phyloP scores from a whole-genome alignment of 2,797 vertebrate genomes.

The Choloepus didactylus region DNA sequence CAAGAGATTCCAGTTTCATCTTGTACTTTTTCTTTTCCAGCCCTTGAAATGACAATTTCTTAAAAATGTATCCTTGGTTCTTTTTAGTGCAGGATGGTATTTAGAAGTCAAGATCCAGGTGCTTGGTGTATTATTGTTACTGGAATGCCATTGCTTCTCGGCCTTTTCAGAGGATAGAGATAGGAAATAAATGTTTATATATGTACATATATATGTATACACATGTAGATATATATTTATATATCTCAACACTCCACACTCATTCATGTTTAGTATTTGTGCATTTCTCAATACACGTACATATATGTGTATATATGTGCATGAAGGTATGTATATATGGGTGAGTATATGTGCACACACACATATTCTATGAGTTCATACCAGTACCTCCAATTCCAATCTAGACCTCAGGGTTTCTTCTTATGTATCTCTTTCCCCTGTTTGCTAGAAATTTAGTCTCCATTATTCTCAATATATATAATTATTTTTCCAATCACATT shows the following conservation, averaged over 20 bases:
- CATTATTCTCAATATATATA: background rate
- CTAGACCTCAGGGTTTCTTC: background rate
- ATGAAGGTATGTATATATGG: background rate
- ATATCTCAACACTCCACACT: background rate
- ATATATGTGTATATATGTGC: background rate
- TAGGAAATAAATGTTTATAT: background rate
- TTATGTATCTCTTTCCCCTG: background rate
- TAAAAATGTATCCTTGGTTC: background rate
- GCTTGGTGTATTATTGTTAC: background rate
- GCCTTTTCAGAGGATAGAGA: background rate
- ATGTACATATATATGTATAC: background rate
- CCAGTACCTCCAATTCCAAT: background rate
- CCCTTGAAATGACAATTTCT: background rate
- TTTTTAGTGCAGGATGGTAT: background rate
- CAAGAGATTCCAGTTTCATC: background rate
- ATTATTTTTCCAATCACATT: background rate
- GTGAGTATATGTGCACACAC: background rate
- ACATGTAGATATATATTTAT: background rate
- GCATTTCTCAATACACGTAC: background rate
- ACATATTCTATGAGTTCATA: background rate
- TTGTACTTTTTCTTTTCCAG: background rate
- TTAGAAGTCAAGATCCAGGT: background rate
- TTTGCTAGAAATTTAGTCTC: background rate
- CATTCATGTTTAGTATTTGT: background rate
- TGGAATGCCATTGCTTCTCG: background rate